Base-by-base conservation (phyloP, 2,797 vertebrate genomes). In the Macropus fuliginosus region DNA sequence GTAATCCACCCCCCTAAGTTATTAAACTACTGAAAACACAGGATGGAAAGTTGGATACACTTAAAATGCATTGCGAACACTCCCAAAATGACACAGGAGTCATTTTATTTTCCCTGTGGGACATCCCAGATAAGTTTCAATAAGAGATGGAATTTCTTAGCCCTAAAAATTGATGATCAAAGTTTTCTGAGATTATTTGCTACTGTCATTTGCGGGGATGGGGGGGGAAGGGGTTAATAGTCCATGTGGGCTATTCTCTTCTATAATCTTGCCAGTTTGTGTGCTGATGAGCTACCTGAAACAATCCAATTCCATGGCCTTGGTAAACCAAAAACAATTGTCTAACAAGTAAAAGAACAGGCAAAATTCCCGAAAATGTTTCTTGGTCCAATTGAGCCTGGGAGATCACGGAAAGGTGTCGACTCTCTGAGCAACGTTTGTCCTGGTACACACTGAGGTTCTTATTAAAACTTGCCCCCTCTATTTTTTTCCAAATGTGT, bases 61-160 rank as follows among this genome's bases (percentile, higher is more conserved):
- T 12, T 56, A 52, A 54, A 66, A 11, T 52, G 92, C 91, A 62
- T 40, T 66, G 52, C 93, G n/a, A 96, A 92, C 29, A 59, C 31
- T 91, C 91, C 94, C 87, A 91, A 90, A 92, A 91, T 52, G 55
- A 89, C 57, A 40, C 28, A 74, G 55, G 66, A 97, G 92, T 94
- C 96, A 91, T 21, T 92, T 94, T 57, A 40, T 96, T 93, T 56
- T 29, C 55, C 87, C 92, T 55, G 50, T 91, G 92, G 95, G 74
- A 93, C 54, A 94, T 95, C 95, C 89, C 93, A 90, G 52, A 54
- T n/a, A 59, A 92, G 52, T 9, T 92, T 95, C 95, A 94, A 52
- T 95, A 94, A 96, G 95, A 95, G 90, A 92, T 9, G 54, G 31
- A 90, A 92, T 54, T 96, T 92, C 93, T 54, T 96, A 74, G 95